Conservation (phyloP, 2,797 vertebrate species). For the Cheirogaleus major region DNA sequence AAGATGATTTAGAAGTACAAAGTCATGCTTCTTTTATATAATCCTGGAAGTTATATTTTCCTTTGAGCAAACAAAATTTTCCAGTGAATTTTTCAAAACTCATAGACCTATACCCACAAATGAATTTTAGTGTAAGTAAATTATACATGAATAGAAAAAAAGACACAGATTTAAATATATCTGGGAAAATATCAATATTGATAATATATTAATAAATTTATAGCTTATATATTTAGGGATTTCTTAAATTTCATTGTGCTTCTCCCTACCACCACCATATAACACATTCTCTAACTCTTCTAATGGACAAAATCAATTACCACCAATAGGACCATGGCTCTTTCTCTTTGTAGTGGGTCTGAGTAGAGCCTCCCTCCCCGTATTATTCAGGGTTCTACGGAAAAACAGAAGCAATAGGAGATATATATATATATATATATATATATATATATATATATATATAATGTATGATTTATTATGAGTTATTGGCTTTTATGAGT, state of each 20-base stretch:
- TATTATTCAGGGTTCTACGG: not conserved
- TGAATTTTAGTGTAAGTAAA: not conserved
- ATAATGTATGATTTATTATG: not conserved
- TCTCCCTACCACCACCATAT: not conserved
- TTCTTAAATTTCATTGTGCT: not conserved
- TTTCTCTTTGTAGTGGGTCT: not conserved
- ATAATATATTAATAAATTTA: not conserved
- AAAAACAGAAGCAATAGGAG: not conserved
- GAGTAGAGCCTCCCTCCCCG: not conserved
- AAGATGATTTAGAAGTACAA: slow-evolving; percentile 30
- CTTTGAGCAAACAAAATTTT: not conserved
- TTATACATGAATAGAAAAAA: not conserved
- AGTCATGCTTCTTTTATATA: not conserved
- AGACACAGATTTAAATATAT: not conserved
- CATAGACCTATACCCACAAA: not conserved
- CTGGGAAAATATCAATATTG: not conserved
- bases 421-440: fast-evolving
- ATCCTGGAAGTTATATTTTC: slow-evolving; percentile 6
- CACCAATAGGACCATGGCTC: not conserved
- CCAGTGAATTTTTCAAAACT: not conserved
- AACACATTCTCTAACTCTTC: not conserved
- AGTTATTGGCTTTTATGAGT: not conserved
- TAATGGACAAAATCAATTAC: not conserved
- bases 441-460: fast-evolving
- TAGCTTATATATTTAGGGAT: not conserved